Conservation (phyloP, 1,140 invertebrate genomes). For the Drepana arcuata region DNA sequence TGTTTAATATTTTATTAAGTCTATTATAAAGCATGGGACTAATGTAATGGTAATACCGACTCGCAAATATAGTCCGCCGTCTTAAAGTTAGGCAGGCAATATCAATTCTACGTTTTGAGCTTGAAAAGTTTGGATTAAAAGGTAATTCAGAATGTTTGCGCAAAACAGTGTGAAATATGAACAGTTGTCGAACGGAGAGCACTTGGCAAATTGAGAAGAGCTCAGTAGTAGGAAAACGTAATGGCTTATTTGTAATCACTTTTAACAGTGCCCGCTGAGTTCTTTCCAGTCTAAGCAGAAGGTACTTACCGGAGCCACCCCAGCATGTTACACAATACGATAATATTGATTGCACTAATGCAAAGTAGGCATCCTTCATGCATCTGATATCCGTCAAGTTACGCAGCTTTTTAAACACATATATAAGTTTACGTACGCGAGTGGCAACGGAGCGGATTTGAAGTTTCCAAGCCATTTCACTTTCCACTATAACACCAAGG, state of each 20-base stretch:
- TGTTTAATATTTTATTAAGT: too few species aligned
- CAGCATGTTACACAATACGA: slow-evolving; percentile 2
- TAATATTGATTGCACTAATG: slow-evolving; percentile 3
- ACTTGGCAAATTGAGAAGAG: too few species aligned
- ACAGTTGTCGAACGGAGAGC: too few species aligned
- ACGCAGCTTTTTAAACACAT: slow-evolving; percentile 4
- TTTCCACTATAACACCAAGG: slow-evolving; percentile 4
- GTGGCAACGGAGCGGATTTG: background rate
- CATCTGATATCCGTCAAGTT: too few species aligned
- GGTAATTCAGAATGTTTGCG: too few species aligned
- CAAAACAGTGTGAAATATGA: too few species aligned
- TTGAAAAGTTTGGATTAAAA: too few species aligned
- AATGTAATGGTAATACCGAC: too few species aligned
- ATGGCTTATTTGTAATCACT: background rate
- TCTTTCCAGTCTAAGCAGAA: slow-evolving; percentile 1
- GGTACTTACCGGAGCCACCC: slow-evolving; percentile 1
- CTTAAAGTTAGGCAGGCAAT: background rate
- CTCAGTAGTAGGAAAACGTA: too few species aligned
- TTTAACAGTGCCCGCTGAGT: slow-evolving; percentile 5
- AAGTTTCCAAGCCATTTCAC: background rate
- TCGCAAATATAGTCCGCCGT: too few species aligned
- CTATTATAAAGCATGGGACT: too few species aligned
- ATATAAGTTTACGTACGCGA: slow-evolving; percentile 1
- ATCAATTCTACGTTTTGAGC: background rate
- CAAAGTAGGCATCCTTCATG: too few species aligned